Base-by-base conservation (phyloP, 2,888 invertebrate species). In the Drosophila bunnanda region DNA sequence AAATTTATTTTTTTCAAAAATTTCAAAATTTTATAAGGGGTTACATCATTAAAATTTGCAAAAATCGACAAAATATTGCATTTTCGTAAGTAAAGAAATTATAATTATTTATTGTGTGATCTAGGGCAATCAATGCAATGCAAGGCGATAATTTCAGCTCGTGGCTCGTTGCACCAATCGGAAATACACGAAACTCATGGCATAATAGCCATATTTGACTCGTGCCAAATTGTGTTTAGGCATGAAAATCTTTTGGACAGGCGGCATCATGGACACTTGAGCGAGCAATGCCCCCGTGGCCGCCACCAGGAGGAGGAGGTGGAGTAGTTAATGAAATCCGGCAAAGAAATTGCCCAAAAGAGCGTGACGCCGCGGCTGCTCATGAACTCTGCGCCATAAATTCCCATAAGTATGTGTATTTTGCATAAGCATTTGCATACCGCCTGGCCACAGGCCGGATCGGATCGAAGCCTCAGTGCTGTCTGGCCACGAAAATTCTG, bases 331-430 rank as follows among this genome's bases (percentile, higher is more conserved):
- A 83, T 83, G 78, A 83, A 83, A 82, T 86, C 78, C 74, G 73
- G 74, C 78, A 75, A 78, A 84, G 82, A 81, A 87, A 84, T 69
- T 85, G 89, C 78, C 79, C 88, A 85, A 80, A 82, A 87, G 88
- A 85, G 77, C 86, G 86, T 89, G 80, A 86, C 89, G 89, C 73
- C 36, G 53, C 46, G 69, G 68, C 60, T 80, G 60, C 57, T 82
- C 80, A 89, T 86, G 89, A 86, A 86, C 86, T 86, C 82, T 88
- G 76, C 44, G 81, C 79, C 73, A 85, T 80, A 88, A 89, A 85
- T 89, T 87, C 79, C 79, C 79, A 59, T 53, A 62, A 57, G 66
- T 53, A 62, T 41, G 52, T 67, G 60, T 68, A 65, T 75, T 57
- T 57, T 69, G 60, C 71, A 65, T 75, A 72, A 52, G 34, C 71